Evolutionary conservation across 2,113 vertebrate species (phyloP), one percentile per base, ranked within the genome.

Genomic region (Cheilinus undulatus): DNA sequence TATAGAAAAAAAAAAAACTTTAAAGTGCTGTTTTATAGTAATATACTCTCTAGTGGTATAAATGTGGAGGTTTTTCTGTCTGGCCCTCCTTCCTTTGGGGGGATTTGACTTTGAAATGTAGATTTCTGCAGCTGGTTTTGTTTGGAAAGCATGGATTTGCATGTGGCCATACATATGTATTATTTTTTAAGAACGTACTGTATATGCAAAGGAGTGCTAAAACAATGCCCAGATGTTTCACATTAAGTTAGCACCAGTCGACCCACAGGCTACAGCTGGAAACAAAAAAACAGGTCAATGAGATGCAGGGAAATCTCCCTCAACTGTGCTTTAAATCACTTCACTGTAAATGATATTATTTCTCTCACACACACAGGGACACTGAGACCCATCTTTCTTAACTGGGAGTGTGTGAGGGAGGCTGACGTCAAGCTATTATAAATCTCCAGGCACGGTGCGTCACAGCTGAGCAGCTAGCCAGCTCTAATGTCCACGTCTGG

Each of bases 371-470:
- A 54, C 52, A 46, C 30, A 68, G 26, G n/a, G 8, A 56, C n/a
- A 30, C 14, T 32, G 15, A 69, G 65, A 49, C 65, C 72, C 61
- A 45, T 15, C 60, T 88, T 82, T 78, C 76, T 58, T 77, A 28
- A 51, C 15, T 4, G 76, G 69, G 80, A 85, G 69, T 67, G 32
- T 69, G 22, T 42, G 23, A 76, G 40, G 53, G 34, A 77, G 43
- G 27, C 56, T 90, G 82, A 88, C 72, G 77, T 88, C 82, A 88
- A 74, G 58, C 75, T 62, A 66, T 73, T 69, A 67, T 82, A 84
- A 88, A 81, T 81, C 77, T 82, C 63, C 64, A 69, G 69, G 81
- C 78, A 46, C 74, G 48, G 28, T 77, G 75, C 64, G 53, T 84
- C 78, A 82, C 75, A 71, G 54, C 11, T 15, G 48, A 83, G 77